Evolutionary conservation across 2,797 vertebrate species (phyloP).

Genomic region (Ataeniobius toweri): DNA sequence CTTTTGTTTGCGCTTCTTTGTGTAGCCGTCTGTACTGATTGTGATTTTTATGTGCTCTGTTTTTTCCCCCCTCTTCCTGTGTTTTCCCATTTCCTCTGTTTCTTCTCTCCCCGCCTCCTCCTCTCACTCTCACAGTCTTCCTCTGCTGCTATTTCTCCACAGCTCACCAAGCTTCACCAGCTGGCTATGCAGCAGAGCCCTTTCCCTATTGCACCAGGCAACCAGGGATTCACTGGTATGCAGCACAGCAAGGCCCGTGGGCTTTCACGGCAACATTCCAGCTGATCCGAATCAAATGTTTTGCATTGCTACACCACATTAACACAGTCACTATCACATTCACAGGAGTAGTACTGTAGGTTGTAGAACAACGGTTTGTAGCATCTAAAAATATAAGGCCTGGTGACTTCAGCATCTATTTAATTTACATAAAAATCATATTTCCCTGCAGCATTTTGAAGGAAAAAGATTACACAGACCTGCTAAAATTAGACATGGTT

Average conservation of each 20-base stretch:
- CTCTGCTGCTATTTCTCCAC: slow-evolving; percentile 81
- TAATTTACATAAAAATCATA: not conserved
- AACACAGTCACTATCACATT: not conserved
- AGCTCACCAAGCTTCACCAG: slow-evolving; percentile 99
- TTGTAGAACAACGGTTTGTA: not conserved
- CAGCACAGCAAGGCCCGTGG: not conserved
- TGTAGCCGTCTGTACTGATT: slow-evolving; percentile 63
- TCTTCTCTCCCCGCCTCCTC: slow-evolving; percentile 69
- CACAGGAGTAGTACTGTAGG: not conserved
- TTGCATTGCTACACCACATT: not conserved
- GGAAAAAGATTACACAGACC: not conserved
- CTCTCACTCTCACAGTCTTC: slow-evolving; percentile 81
- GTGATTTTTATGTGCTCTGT: slow-evolving; percentile 55
- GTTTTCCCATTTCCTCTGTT: slow-evolving; percentile 66
- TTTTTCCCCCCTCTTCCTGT: slow-evolving; percentile 59
- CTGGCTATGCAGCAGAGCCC: slow-evolving; percentile 99
- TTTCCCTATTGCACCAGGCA: slow-evolving; percentile 92
- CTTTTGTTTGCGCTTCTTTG: slow-evolving; percentile 14
- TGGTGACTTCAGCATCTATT: not conserved
- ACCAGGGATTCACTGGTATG: slow-evolving; percentile 97
- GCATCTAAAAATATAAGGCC: not conserved
- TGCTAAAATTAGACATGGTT: not conserved
- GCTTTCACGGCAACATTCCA: slow-evolving; percentile 8
- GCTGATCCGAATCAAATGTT: slow-evolving; percentile 2
- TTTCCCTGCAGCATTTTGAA: not conserved